Evolutionary conservation across 2,113 vertebrate species (phyloP), one percentile per base, ranked within the genome.

Genomic region (Xenopus laevis): DNA sequence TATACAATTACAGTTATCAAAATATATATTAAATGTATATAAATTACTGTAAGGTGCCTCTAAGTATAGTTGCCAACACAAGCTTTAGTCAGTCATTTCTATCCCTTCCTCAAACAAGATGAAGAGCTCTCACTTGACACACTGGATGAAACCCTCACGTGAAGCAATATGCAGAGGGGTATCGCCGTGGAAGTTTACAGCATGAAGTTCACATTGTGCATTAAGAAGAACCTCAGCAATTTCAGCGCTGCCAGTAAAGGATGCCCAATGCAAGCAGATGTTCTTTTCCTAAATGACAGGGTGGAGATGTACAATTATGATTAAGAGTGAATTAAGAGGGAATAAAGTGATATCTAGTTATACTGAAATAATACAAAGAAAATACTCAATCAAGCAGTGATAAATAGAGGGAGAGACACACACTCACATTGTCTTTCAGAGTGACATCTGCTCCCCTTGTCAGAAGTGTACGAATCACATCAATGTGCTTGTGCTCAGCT

Each of bases 211-310:
- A 0, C 94, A 97, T 65, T 92, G 93, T 0, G 95, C 87, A 0
- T 96, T 96, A 57, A 96, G 85, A n/a, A 97, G 88, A 62, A 95
- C 86, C 82, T 96, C 95, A 0, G 94, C 94, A 0, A 96, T 96
- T 61, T 95, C 94, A 0, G 92, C 92, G 0, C 91, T 94, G 47
- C 95, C 95, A 0, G 95, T 94, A 59, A 95, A 97, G 12, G 94
- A 95, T 0, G 95, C 95, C 95, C 95, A 97, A 86, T 97, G 95
- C 58, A 94, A 80, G 75, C 93, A 95, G 61, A 96, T 93, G 16
- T 97, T 97, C 76, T 93, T 92, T 79, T 97, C 95, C 95, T 96
- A 71, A 7, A 16, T 17, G 18, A 64, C 68, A 71, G 3, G 17
- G 20, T 45, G 10, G 1, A 0, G 6, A 64, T 16, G 6, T 55